phyloP scores from a whole-genome alignment of 2,797 vertebrate genomes.

The Lutjanus campechanus region DNA sequence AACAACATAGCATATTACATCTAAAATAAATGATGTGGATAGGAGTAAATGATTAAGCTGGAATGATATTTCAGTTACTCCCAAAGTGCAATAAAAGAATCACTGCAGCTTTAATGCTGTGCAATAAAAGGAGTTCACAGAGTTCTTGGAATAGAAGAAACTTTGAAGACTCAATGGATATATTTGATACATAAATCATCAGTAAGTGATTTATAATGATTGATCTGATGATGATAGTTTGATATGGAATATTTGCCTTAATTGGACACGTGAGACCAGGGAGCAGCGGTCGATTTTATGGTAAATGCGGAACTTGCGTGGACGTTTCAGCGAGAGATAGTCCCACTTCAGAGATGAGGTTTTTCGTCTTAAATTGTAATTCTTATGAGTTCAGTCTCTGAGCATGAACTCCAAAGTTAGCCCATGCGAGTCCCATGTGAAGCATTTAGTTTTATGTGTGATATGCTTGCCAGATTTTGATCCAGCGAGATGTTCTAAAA shows the following conservation, averaged over 20 bases:
- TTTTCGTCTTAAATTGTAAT: constrained; percentile 11
- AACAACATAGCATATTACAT: constrained; percentile 44
- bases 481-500: constrained; percentile 7
- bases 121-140: constrained; percentile 50
- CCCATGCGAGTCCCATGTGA: not conserved
- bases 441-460: constrained; percentile 15
- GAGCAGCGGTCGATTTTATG: not conserved
- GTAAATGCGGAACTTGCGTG: not conserved
- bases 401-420: constrained; percentile 24
- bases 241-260: no score
- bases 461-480: constrained; percentile 5
- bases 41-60: constrained; percentile 66
- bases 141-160: constrained; percentile 34
- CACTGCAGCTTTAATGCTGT: constrained; percentile 31
- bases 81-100: constrained; percentile 64
- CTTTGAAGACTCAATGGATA: not conserved
- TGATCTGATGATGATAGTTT: not conserved
- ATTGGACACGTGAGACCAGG: not conserved
- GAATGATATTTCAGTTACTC: constrained; percentile 39
- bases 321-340: not conserved
- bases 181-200: not conserved
- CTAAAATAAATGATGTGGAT: constrained; percentile 55
- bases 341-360: not conserved
- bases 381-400: constrained; percentile 15
- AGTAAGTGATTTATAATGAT: not conserved